These are phyloP conservation scores for Drusus annulatus DNA, from an alignment of 1,140 invertebrate genomes.

Conservation along the genomic window DNA sequence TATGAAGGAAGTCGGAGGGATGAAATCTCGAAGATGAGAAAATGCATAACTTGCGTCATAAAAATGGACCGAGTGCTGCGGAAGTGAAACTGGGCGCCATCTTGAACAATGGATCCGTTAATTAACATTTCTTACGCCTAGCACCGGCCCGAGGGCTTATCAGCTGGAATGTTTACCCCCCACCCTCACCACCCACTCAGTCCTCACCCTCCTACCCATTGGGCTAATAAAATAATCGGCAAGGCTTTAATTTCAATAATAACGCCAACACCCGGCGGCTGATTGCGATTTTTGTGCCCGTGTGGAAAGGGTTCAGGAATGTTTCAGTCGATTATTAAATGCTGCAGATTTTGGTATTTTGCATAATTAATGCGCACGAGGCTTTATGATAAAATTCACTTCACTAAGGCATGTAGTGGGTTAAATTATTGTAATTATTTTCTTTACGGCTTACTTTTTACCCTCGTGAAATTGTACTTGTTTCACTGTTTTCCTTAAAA, in stretches of 20 bases:
- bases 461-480: too few species aligned
- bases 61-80: conserved; percentile 50
- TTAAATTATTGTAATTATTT: too few species aligned
- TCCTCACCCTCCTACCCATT: conserved; percentile 7
- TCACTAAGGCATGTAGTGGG: too few species aligned
- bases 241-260: conserved; percentile 58
- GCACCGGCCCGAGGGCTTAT: conserved; percentile 72
- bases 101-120: conserved; percentile 72
- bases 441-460: too few species aligned
- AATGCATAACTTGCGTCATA: conserved; percentile 34
- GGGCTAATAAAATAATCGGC: conserved; percentile 59
- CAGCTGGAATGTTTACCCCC: conserved; percentile 63
- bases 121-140: conserved; percentile 75
- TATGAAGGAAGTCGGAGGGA: background rate
- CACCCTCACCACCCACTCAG: conserved; percentile 16
- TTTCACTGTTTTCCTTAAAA: too few species aligned
- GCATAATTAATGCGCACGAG: too few species aligned
- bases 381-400: too few species aligned
- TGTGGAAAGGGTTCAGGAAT: background rate
- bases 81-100: conserved; percentile 43
- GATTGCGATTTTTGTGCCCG: conserved; percentile 38
- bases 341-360: too few species aligned
- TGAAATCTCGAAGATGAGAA: background rate
- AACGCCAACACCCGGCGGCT: conserved; percentile 39
- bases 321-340: background rate